Conservation (phyloP, 2,113 vertebrate species). For the Hyaena hyaena region DNA sequence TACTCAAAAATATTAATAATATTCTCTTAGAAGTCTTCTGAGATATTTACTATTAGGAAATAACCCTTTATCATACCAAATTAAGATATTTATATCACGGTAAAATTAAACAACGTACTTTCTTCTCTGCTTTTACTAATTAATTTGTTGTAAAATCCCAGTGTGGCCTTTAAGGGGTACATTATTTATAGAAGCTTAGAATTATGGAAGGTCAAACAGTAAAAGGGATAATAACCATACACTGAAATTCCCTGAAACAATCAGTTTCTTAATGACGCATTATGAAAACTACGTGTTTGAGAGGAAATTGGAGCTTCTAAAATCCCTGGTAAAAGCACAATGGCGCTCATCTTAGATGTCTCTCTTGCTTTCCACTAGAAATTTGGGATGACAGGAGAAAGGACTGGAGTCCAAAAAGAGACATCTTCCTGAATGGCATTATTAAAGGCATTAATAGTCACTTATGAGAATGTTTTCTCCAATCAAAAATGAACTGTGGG, state of each 20-base stretch:
- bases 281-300: neutral
- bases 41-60: conserved; percentile 33
- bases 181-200: conserved; percentile 55
- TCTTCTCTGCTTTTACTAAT: conserved; percentile 31
- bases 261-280: neutral
- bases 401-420: neutral
- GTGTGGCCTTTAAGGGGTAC: neutral
- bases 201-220: neutral
- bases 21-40: neutral
- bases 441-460: neutral
- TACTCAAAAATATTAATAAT: conserved; percentile 43
- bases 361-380: neutral
- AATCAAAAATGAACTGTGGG: neutral
- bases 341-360: neutral
- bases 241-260: neutral
- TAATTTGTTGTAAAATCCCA: conserved; percentile 42
- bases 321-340: neutral
- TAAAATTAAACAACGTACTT: conserved; percentile 43
- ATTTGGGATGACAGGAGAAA: neutral
- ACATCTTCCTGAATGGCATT: neutral
- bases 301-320: neutral
- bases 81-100: conserved; percentile 23
- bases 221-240: neutral
- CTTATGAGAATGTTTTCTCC: neutral
- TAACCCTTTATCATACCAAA: neutral